Evolutionary conservation across 2,888 invertebrate genomes (phyloP).

Genomic region (Leptarthrus brevirostris): DNA sequence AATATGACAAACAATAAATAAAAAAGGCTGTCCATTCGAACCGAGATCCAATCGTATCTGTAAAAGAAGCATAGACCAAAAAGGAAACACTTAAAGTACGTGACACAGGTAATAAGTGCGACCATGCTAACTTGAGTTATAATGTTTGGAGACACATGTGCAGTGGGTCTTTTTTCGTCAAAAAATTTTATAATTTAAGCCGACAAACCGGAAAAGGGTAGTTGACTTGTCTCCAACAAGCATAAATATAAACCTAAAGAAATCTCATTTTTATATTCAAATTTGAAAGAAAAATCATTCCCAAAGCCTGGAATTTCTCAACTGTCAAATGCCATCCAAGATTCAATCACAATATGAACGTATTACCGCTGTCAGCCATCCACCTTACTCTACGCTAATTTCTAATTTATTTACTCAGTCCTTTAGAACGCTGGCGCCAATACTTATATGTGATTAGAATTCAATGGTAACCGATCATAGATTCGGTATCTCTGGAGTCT

Average conservation of each 20-base stretch:
- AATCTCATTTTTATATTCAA: slow-evolving; percentile 6
- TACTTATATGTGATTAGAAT: slow-evolving; percentile 53
- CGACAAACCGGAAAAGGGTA: slow-evolving; percentile 20
- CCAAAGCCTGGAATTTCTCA: neutral
- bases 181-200: neutral
- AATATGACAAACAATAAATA: slow-evolving; percentile 41
- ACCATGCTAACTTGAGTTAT: slow-evolving; percentile 26
- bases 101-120: slow-evolving; percentile 51
- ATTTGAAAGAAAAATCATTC: neutral
- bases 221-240: neutral
- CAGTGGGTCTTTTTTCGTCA: neutral
- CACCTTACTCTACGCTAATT: too few relatives aligned
- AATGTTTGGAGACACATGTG: neutral
- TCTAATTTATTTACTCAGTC: slow-evolving; percentile 29
- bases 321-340: neutral
- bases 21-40: neutral
- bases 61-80: slow-evolving; percentile 30
- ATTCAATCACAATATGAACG: neutral
- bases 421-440: slow-evolving; percentile 49
- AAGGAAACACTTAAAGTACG: slow-evolving; percentile 52
- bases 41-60: slow-evolving; percentile 7
- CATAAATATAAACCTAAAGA: neutral
- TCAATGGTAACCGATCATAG: slow-evolving; percentile 26
- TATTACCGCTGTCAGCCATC: neutral
- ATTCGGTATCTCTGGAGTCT: slow-evolving; percentile 6